Evolutionary conservation across 1,140 invertebrate species (phyloP).

Genomic region (Drosophila cardini): DNA sequence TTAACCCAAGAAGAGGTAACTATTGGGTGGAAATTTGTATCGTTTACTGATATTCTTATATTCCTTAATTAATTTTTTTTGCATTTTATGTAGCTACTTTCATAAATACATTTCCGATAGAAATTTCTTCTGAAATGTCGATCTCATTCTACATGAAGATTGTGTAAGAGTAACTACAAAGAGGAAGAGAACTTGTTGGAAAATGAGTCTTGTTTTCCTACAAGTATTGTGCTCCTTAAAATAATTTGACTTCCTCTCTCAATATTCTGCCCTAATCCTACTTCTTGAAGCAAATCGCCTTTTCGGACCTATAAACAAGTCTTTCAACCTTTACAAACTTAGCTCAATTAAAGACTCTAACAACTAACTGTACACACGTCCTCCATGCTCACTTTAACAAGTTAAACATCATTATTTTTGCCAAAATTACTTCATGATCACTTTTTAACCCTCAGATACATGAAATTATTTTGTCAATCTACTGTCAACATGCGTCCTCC

Average conservation of each 20-base stretch:
- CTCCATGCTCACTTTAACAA: background rate
- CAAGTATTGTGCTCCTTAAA: too few species aligned
- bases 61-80: background rate
- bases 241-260: too few species aligned
- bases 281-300: too few species aligned
- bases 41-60: background rate
- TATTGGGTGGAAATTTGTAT: background rate
- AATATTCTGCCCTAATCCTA: too few species aligned
- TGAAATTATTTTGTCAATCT: background rate
- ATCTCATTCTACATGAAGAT: too few species aligned
- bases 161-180: too few species aligned
- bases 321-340: background rate
- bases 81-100: too few species aligned
- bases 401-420: background rate
- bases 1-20: background rate
- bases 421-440: background rate
- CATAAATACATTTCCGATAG: too few species aligned
- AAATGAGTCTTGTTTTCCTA: too few species aligned
- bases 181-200: too few species aligned
- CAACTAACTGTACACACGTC: background rate
- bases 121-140: too few species aligned
- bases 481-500: background rate
- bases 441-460: background rate
- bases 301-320: too few species aligned
- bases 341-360: background rate